Percentiles rank a stretch among this genome's conserved stretches.
Conservation (phyloP, 2,113 vertebrate genomes). For the Fregata magnificens region DNA sequence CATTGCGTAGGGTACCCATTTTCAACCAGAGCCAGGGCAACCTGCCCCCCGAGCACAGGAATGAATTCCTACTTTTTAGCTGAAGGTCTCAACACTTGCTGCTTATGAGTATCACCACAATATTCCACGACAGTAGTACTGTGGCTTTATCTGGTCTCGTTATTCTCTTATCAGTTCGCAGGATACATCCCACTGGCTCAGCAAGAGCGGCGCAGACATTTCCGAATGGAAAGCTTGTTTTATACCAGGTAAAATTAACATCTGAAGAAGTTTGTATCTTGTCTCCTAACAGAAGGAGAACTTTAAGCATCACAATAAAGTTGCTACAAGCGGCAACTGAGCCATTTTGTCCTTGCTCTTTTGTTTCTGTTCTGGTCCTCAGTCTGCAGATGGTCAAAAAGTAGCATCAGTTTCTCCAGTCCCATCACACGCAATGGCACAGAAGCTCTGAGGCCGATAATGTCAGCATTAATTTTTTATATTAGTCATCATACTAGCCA, state of each 20-base stretch:
- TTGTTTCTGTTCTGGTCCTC: neutral
- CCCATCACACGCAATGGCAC: neutral
- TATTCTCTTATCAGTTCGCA: neutral
- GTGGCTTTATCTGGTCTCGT: neutral
- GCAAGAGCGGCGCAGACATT: neutral
- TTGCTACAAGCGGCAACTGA: neutral
- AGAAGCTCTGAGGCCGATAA: neutral
- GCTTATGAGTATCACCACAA: neutral
- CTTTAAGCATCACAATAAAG: neutral
- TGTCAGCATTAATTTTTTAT: neutral
- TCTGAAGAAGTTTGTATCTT: neutral
- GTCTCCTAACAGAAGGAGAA: neutral
- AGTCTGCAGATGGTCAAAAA: neutral
- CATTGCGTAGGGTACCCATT: neutral
- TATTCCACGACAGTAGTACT: neutral
- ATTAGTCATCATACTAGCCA: neutral
- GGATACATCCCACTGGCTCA: neutral
- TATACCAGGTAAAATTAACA: neutral
- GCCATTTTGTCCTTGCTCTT: neutral
- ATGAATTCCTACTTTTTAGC: neutral
- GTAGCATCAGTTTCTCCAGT: neutral
- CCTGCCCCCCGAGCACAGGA: rapidly evolving
- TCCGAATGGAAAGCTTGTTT: neutral
- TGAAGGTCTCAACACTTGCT: neutral
- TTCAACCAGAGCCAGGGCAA: neutral